Evolutionary conservation across 2,888 invertebrate species (phyloP), one percentile per base, ranked within the genome.

Genomic region (Mantis religiosa): DNA sequence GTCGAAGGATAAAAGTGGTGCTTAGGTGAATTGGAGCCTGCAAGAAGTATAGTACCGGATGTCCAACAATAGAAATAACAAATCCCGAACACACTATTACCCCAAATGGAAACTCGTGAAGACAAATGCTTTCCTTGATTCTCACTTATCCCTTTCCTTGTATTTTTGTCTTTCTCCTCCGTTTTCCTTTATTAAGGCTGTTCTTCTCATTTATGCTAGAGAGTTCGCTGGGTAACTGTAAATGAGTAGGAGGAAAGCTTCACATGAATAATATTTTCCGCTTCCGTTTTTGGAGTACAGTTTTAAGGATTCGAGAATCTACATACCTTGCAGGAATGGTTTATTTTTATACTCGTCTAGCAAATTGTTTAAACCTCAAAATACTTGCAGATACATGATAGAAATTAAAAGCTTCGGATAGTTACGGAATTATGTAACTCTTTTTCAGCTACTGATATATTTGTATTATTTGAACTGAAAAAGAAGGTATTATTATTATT

Each of bases 1-100:
- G 87, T 87, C 82, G 82, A 25, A 71, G 87, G 87, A 87, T 87
- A 87, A 87, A 87, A 34, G 25, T 20, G 87, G 87, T 87, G 41
- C n/a, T 87, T 82, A 14, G 87, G 82, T 87, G 87, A 87, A 87
- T 82, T 87, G 87, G 6, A 86, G 47, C 85, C 47, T 85, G 85
- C 85, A 27, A 83, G 83, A 28, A 15, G 54, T 47, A n/a, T 27
- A n/a, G 54, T 71, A 71, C 54, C 54, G n/a, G 85, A 27, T n/a
- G 27, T 20, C 41, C 41, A 85, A 47, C 47, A n/a, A 28, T 47
- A 14, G 41, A 27, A 85, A 27, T 15, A 85, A 85, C 27, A 85
- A 85, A 85, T 85, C 85, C 54, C 54, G 54, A 71, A 71, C 54
- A 71, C 54, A 71, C 54, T 71, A 71, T 71, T 71, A 71, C 54